Evolutionary conservation across 2,113 vertebrate species (phyloP), one percentile per base, ranked within the genome.

Genomic region (Parus major): DNA sequence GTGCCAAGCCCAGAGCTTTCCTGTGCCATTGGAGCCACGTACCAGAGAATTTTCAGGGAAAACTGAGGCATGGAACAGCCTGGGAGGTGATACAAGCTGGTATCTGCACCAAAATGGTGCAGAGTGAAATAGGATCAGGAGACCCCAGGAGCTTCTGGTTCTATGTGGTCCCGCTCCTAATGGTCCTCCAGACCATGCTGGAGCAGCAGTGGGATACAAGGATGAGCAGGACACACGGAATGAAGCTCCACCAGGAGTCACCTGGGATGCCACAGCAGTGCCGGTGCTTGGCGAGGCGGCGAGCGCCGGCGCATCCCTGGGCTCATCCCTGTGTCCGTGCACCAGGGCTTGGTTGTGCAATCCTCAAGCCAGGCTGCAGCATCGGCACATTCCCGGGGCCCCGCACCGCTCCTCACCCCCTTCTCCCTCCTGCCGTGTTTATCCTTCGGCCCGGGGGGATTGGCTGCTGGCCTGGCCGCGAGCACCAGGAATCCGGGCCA

Each of bases 301-400:
- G 81, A 49, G 33, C 55, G 24, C 50, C 5, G 10, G 46, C 18
- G 3, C 11, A 12, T 13, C 39, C 16, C 65, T 0, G 52, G 55
- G 68, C 24, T 5, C 47, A 28, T 91, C 87, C 87, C 86, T 0
- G 88, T 4, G 60, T 66, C 95, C 46, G 6, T 8, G 77, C 27
- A 29, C 4, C 53, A 17, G 63, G 41, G 50, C 87, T 90, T 17
- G 82, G 94, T 96, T 97, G 96, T 90, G 95, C 96, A 97, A 97
- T 60, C 69, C 22, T 27, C 21, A 1, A 19, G 24, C 61, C 50
- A 14, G 82, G 90, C 86, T 97, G 97, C 97, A 92, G 84, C 84
- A 86, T 86, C 84, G 84, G 84, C 84, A 86, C 84, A 86, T 86
- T 86, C 84, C 84, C 84, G 56, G 73, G 72, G 84, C 94, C 76